phyloP scores from a whole-genome alignment of 2,113 vertebrate species.

The Phylloscopus whistleri region DNA sequence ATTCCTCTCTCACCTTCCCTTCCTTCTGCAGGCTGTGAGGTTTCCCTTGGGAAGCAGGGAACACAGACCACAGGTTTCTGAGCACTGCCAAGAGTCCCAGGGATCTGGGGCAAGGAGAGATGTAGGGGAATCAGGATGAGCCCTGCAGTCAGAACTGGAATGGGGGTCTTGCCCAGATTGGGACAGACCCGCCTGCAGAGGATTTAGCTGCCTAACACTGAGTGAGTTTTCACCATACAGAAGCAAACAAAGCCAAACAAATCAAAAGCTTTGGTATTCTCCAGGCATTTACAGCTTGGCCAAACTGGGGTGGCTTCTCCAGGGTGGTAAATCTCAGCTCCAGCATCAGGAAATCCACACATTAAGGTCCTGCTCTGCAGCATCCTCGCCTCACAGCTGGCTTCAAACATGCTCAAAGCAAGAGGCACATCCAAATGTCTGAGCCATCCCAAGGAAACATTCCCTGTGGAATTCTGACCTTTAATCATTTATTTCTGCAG shows the following conservation, averaged over 20 bases:
- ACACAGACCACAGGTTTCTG: neutral
- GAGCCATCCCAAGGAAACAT: neutral
- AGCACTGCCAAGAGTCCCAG: neutral
- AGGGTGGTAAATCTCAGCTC: neutral
- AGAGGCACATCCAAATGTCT: neutral
- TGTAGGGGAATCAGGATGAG: neutral
- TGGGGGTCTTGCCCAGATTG: neutral
- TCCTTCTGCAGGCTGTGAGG: neutral
- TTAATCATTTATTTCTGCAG: neutral
- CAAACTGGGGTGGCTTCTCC: neutral
- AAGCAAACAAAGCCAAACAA: neutral
- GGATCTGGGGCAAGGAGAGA: rapidly evolving
- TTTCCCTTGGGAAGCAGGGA: neutral
- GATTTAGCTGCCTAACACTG: neutral
- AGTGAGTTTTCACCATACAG: neutral
- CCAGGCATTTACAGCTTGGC: neutral
- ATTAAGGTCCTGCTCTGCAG: neutral
- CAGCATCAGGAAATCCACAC: neutral
- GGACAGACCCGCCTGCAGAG: neutral
- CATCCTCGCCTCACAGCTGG: neutral
- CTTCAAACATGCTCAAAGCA: neutral
- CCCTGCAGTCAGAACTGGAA: neutral
- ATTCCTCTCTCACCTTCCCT: neutral
- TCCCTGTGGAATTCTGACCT: neutral
- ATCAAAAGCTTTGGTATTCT: neutral